Evolutionary conservation across 2,797 vertebrate species (phyloP), one percentile per base, ranked within the genome.

Genomic region (Pterois miles): DNA sequence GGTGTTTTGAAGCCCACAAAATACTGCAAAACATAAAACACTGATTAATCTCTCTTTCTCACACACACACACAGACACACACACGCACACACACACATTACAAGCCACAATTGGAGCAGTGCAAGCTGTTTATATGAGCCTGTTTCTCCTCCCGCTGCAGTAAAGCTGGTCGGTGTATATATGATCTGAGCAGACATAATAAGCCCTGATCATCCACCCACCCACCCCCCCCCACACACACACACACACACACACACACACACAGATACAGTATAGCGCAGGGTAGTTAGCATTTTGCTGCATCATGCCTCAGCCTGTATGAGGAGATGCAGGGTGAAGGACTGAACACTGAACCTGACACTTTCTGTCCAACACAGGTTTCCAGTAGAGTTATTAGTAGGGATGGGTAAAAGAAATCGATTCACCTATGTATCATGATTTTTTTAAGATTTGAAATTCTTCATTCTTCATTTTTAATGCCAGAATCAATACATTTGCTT

Each of bases 141-240:
- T 34, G 29, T 69, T 80, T 79, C 76, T 83, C 65, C 53, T 67
- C 7, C 48, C 71, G 82, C 87, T 84, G 87, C 90, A 90, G 90
- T 82, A 66, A 80, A 86, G 75, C 82, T 76, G 80, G n/a, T 87
- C 3, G 9, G 3, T 64, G 83, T 78, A 25, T 72, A 52, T 33
- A 70, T 65, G 77, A 87, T 91, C 83, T 83, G 70, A 77, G 65
- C 74, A 81, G 85, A 87, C 86, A 80, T 82, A 84, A 84, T 85
- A 74, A 90, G 78, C 77, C 74, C 66, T 52, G 77, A 88, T 86
- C 86, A 88, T 86, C 81, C 88, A 82, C 88, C 71, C 89, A 81
- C 48, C 1, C 5, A 18, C 70, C 33, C 67, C 65, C 73, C 56
- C 80, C 64, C 74, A 27, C 74, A 62, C 67, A 52, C 70, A 67